These are phyloP conservation scores for Clarias magur DNA, from an alignment of 2,113 vertebrate species.

Conservation along the genomic window DNA sequence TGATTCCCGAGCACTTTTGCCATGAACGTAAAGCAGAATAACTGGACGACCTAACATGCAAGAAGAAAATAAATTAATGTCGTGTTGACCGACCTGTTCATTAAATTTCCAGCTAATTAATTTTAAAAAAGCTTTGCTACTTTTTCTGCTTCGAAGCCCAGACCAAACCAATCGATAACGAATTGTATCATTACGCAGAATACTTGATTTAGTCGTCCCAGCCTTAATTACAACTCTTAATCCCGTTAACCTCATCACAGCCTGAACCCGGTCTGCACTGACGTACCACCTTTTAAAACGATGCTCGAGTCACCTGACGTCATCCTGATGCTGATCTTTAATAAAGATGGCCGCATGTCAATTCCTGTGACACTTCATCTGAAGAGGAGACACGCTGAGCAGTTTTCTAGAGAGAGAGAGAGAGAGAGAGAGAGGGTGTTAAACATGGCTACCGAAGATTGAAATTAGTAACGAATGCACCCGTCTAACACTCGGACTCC, in stretches of 20 bases:
- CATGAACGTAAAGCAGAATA: background rate
- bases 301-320: background rate
- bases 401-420: conserved; percentile 10
- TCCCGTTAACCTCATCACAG: background rate
- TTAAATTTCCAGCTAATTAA: background rate
- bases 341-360: background rate
- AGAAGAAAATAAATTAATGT: background rate
- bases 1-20: background rate
- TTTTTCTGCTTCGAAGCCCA: background rate
- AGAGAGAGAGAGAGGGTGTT: conserved; percentile 22
- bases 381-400: conserved; percentile 19
- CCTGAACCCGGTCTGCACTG: background rate
- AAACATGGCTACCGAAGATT: conserved; percentile 53
- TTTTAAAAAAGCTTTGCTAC: background rate
- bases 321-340: background rate
- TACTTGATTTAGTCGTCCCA: background rate
- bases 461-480: conserved; percentile 55
- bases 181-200: background rate
- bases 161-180: background rate
- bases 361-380: background rate
- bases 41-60: background rate
- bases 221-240: background rate
- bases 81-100: background rate
- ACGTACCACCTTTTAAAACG: background rate
- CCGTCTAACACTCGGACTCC: conserved; percentile 58